Percentiles rank a stretch among this genome's conserved stretches.
phyloP scores from a whole-genome alignment of 2,797 vertebrate species.

The Nyctibius grandis region DNA sequence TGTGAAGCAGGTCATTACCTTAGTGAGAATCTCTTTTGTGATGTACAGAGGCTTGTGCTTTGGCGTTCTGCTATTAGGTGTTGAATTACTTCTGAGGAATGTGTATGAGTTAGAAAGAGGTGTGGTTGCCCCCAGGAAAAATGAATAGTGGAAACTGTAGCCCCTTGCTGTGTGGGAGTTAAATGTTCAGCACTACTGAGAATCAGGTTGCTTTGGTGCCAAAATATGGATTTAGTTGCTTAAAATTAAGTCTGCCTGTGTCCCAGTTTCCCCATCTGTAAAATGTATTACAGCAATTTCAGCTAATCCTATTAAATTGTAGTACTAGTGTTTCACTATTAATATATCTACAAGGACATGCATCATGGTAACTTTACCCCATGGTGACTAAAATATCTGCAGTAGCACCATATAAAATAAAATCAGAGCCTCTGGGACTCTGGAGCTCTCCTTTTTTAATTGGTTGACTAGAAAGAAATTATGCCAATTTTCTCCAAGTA shows the following conservation, averaged over 20 bases:
- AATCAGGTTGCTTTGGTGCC: constrained; percentile 33
- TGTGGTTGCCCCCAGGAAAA: background rate
- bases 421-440: constrained; percentile 24
- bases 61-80: background rate
- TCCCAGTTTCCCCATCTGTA: constrained; percentile 58
- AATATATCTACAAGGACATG: constrained; percentile 50
- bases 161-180: background rate
- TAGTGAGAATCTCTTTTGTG: background rate
- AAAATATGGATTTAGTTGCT: constrained; percentile 53
- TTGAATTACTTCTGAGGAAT: background rate
- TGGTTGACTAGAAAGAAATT: constrained; percentile 27
- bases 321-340: constrained; percentile 56
- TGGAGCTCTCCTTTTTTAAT: background rate
- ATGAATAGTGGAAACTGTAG: background rate
- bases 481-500: background rate
- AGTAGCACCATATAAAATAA: constrained; percentile 8
- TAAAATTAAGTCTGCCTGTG: constrained; percentile 50
- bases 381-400: constrained; percentile 24
- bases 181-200: background rate
- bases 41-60: background rate
- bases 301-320: constrained; percentile 64
- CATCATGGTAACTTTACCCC: constrained; percentile 44
- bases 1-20: background rate
- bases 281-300: constrained; percentile 56
- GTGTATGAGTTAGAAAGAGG: background rate